Percentiles rank a stretch among this genome's conserved stretches.
These are phyloP conservation scores for Liodrosophila aerea DNA, from an alignment of 2,888 invertebrate species.

Conservation along the genomic window DNA sequence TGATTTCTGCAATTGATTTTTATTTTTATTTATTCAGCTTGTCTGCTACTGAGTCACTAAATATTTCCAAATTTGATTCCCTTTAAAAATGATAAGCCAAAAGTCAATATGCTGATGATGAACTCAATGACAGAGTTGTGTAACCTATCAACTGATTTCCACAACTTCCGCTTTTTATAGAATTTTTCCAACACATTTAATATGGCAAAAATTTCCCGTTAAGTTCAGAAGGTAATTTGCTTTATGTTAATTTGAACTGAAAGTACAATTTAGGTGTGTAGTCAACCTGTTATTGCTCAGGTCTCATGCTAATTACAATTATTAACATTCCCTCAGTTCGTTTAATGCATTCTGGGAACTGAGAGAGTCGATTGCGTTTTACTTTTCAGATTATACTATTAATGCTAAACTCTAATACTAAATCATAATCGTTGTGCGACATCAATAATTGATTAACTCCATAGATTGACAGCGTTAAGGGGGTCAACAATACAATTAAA, in stretches of 20 bases:
- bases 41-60: neutral
- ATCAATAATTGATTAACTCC: conserved; percentile 3
- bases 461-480: conserved; percentile 4
- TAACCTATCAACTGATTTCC: too few relatives aligned
- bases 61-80: too few relatives aligned
- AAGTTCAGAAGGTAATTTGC: too few relatives aligned
- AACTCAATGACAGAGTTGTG: too few relatives aligned
- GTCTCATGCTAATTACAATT: conserved; percentile 37
- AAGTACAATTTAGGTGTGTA: conserved; percentile 1
- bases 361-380: too few relatives aligned
- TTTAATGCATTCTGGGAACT: neutral
- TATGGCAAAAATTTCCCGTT: neutral
- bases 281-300: conserved; percentile 5
- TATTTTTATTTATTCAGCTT: neutral
- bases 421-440: conserved; percentile 7
- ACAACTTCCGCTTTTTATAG: neutral
- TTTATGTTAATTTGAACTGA: too few relatives aligned
- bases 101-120: too few relatives aligned
- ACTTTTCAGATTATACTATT: too few relatives aligned
- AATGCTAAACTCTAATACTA: too few relatives aligned
- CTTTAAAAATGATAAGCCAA: too few relatives aligned
- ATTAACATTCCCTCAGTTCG: conserved; percentile 18
- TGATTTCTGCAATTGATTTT: neutral
- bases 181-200: neutral
- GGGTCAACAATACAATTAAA: conserved; percentile 26